Conservation (phyloP, 2,113 vertebrate genomes). For the Anser cygnoides region DNA sequence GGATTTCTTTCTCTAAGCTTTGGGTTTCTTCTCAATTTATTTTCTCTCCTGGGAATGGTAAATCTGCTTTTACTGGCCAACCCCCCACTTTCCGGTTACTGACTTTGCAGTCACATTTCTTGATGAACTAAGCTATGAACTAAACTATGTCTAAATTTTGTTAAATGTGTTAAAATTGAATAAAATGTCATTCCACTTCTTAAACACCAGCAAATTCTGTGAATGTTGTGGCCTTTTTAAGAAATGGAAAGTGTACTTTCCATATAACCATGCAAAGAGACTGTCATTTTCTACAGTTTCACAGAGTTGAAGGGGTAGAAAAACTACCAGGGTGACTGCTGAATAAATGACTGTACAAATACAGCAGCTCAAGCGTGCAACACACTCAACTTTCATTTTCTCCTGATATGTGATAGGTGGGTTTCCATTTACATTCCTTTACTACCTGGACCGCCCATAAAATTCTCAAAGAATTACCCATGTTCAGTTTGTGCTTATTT, state of each 20-base stretch:
- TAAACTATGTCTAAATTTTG: not conserved
- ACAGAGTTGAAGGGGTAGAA: constrained; percentile 19
- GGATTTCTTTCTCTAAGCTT: not conserved
- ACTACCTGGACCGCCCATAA: not conserved
- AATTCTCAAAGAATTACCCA: not conserved
- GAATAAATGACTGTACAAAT: constrained; percentile 35
- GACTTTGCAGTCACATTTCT: not conserved
- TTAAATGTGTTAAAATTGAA: not conserved
- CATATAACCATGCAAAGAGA: not conserved
- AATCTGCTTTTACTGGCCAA: not conserved
- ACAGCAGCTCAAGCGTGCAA: not conserved
- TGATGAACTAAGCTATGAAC: not conserved
- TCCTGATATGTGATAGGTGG: not conserved
- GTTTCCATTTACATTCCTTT: constrained; percentile 21
- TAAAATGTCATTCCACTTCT: not conserved
- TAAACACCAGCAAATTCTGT: not conserved
- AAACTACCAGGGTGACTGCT: not conserved
- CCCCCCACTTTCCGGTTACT: not conserved
- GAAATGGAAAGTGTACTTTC: not conserved
- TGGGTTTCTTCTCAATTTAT: not conserved
- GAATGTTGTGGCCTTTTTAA: not conserved
- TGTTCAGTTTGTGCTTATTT: not conserved
- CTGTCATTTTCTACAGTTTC: not conserved
- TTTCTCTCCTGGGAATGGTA: not conserved
- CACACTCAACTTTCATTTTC: not conserved